phyloP scores from a whole-genome alignment of 2,888 invertebrate genomes.

The Nemapogon koenigi region DNA sequence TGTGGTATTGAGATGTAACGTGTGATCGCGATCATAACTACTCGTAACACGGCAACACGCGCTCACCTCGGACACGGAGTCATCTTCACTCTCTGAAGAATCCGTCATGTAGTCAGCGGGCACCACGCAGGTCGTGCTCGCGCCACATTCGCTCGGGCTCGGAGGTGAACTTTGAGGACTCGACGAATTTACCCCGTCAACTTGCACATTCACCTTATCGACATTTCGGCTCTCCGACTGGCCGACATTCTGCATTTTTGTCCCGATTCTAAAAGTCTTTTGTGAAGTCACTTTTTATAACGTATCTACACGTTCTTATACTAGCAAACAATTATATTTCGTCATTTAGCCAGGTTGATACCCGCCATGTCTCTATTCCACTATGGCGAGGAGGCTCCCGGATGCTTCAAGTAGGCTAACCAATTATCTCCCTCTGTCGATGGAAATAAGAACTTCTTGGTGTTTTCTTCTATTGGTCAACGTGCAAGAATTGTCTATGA shows the following conservation, averaged over 20 bases:
- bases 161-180: conserved; percentile 86
- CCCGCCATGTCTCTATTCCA: conserved; percentile 82
- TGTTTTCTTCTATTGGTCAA: conserved; percentile 45
- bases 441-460: conserved; percentile 34
- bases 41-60: no score
- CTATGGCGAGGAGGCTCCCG: conserved; percentile 73
- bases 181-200: conserved; percentile 75
- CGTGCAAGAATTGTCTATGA: no score
- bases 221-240: conserved; percentile 85
- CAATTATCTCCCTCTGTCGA: conserved; percentile 58
- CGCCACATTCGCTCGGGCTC: conserved; percentile 84
- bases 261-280: conserved; percentile 70
- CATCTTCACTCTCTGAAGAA: conserved; percentile 95
- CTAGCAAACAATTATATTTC: conserved; percentile 66
- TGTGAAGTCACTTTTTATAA: conserved; percentile 60
- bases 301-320: conserved; percentile 63
- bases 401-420: conserved; percentile 68
- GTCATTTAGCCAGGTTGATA: conserved; percentile 72
- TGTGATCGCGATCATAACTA: no score
- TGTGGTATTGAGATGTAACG: no score
- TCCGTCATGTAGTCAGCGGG: conserved; percentile 91
- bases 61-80: conserved; percentile 96
- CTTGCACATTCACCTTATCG: conserved; percentile 78
- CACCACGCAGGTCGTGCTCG: conserved; percentile 84
- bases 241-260: conserved; percentile 93